Evolutionary conservation across 2,888 invertebrate genomes (phyloP).

Genomic region (Euproctis similis): DNA sequence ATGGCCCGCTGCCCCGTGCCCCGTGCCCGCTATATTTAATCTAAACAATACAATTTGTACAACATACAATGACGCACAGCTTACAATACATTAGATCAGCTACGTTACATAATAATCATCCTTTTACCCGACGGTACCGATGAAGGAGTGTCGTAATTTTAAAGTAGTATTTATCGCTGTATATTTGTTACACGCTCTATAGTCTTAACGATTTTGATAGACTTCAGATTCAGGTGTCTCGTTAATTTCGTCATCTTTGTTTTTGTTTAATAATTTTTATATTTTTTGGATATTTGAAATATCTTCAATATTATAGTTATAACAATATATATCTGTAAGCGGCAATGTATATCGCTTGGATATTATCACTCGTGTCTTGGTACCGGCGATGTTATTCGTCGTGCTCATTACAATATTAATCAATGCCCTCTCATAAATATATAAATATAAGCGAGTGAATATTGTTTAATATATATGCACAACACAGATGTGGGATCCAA

Average conservation of each 20-base stretch:
- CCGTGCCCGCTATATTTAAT: not conserved
- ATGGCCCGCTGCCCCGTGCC: constrained; percentile 1
- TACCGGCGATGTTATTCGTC: constrained; percentile 33
- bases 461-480: constrained; percentile 47
- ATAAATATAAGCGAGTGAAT: constrained; percentile 45
- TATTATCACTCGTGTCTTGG: constrained; percentile 11
- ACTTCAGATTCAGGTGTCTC: too few relatives aligned
- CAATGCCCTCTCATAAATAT: constrained; percentile 51
- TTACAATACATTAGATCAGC: not conserved
- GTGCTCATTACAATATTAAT: constrained; percentile 70
- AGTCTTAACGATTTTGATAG: too few relatives aligned
- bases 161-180: too few relatives aligned
- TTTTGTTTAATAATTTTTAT: too few relatives aligned
- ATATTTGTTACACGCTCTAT: too few relatives aligned
- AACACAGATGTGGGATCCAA: constrained; percentile 41
- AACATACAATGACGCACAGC: constrained; percentile 6
- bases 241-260: too few relatives aligned
- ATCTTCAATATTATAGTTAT: too few relatives aligned
- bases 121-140: too few relatives aligned
- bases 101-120: too few relatives aligned
- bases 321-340: too few relatives aligned
- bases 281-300: too few relatives aligned
- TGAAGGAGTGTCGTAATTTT: too few relatives aligned
- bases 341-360: constrained; percentile 2
- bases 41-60: not conserved